Evolutionary conservation across 2,888 invertebrate genomes (phyloP).

Genomic region (Bursaphelenchus okinawaensis): DNA sequence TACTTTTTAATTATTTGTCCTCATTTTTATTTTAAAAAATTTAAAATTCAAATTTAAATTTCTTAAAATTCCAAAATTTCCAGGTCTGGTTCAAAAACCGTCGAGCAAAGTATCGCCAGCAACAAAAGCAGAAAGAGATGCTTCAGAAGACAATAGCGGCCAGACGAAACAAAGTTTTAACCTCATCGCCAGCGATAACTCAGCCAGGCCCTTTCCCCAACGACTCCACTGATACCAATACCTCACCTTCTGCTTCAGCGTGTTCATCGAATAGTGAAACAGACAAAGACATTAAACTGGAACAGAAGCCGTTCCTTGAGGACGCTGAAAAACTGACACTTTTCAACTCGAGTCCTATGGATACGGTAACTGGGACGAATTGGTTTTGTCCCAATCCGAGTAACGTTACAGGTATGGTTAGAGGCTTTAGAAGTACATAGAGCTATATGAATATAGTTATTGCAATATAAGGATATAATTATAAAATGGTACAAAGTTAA

Average conservation of each 20-base stretch:
- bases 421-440: background rate
- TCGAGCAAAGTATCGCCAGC: slow-evolving; percentile 41
- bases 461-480: no score
- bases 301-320: background rate
- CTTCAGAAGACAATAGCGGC: slow-evolving; percentile 6
- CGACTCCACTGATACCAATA: slow-evolving; percentile 1
- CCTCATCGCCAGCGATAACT: background rate
- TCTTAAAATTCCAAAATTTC: slow-evolving; percentile 11
- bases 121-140: slow-evolving; percentile 36
- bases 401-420: background rate
- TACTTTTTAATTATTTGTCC: no score
- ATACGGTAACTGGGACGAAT: background rate
- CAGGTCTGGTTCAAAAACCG: slow-evolving; percentile 52
- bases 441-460: no score
- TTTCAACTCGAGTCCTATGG: slow-evolving; percentile 9
- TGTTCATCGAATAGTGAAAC: slow-evolving; percentile 5
- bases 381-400: background rate
- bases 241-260: slow-evolving; percentile 5
- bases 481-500: no score
- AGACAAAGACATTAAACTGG: background rate
- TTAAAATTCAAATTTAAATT: slow-evolving; percentile 1
- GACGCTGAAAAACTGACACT: background rate
- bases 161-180: background rate
- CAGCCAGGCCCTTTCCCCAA: background rate
- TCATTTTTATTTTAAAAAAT: background rate